Conservation (phyloP, 2,888 invertebrate species). For the Stenolophus ochropezus region DNA sequence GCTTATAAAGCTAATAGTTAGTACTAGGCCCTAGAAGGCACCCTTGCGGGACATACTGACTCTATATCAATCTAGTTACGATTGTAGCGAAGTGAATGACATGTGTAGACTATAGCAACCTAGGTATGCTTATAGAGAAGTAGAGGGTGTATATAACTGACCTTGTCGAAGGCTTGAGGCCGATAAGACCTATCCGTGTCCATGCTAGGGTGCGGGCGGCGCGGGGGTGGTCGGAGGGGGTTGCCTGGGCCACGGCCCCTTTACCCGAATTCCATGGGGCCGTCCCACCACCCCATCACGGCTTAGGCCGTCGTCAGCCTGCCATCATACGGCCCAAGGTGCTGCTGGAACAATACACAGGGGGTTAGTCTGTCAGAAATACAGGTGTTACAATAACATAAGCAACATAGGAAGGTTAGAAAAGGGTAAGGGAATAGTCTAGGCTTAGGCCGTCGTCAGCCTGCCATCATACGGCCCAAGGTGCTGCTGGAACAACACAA, state of each 20-base stretch:
- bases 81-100: no score
- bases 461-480: constrained; percentile 78
- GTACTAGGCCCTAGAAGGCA: no score
- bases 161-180: constrained; percentile 86
- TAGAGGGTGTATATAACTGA: constrained; percentile 68
- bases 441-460: constrained; percentile 81
- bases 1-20: no score
- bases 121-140: no score
- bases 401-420: no score
- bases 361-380: no score
- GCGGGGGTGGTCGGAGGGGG: constrained; percentile 73
- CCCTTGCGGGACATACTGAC: no score
- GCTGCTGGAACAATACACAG: background rate
- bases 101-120: no score
- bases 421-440: no score
- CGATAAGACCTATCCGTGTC: constrained; percentile 74
- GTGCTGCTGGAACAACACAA: background rate
- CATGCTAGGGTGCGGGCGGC: constrained; percentile 63
- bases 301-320: constrained; percentile 80
- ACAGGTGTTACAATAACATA: no score
- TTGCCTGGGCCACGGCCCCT: constrained; percentile 79
- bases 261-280: constrained; percentile 90
- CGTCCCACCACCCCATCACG: constrained; percentile 88
- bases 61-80: no score
- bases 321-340: constrained; percentile 76